Base-by-base conservation (phyloP, 2,888 invertebrate genomes). In the Mythimna lalbum region DNA sequence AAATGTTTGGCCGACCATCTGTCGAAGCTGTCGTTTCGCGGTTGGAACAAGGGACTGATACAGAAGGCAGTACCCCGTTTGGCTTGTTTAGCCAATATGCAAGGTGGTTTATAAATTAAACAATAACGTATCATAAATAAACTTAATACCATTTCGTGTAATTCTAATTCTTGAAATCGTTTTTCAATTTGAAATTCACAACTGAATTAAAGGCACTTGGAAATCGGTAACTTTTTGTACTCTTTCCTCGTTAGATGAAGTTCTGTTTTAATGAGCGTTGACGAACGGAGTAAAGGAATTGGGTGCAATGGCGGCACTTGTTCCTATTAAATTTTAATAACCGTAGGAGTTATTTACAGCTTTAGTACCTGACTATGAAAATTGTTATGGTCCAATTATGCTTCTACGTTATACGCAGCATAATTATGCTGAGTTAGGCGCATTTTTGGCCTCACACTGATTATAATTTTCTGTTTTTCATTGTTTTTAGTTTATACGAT, bases 211-310 rank as follows among this genome's bases (percentile, higher is more conserved):
- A 80, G 31, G 52, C n/a, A 52, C 69, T 71, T 50, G 69, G 65
- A 66, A 68, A 74, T 75, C 65, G 53, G 62, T 53, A 60, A 70
- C 62, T 73, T 76, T 80, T 80, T 82, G 76, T 73, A 56, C 57
- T 56, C 62, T 67, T 76, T 65, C 57, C 76, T 79, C 68, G 72
- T 79, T 80, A 78, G 7, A 53, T 53, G 64, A 55, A 67, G 59
- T 62, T 65, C 39, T 17, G 52, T 80, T 76, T 76, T 79, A 79
- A 80, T 79, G 78, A 79, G 65, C 59, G 80, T 52, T 66, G 55
- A 71, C 72, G 49, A 59, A 47, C 56, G 27, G n/a, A 39, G 33
- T 61, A 59, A 64, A 61, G 23, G 61, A 67, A 74, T 74, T 72
- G n/a, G 56, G 61, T 53, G 52, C 50, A 43, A 12, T 23, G 1